These are phyloP conservation scores for Ageneiosus marmoratus DNA, from an alignment of 2,113 vertebrate species.

Conservation along the genomic window DNA sequence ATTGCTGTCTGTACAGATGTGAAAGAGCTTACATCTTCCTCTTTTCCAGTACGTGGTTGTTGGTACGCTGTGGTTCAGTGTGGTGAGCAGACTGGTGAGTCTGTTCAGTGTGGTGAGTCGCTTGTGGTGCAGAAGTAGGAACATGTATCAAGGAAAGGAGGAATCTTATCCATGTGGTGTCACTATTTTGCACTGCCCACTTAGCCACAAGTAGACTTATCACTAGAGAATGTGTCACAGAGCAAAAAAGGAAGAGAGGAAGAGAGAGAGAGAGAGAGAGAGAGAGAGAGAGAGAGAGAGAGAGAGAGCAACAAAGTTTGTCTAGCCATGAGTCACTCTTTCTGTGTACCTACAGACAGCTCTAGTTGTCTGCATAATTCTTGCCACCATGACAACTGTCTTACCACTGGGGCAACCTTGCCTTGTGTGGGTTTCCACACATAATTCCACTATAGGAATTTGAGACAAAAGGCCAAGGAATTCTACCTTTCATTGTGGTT, in stretches of 20 bases:
- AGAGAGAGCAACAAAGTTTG: constrained; percentile 64
- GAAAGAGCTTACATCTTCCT: constrained; percentile 64
- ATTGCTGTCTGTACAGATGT: constrained; percentile 73
- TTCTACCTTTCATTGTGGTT: constrained; percentile 71
- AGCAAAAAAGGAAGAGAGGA: constrained; percentile 26
- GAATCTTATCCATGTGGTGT: constrained; percentile 28
- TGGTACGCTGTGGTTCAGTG: constrained; percentile 61
- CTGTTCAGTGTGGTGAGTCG: constrained; percentile 20
- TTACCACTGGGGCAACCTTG: constrained; percentile 35
- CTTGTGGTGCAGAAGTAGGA: constrained; percentile 30
- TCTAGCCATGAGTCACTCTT: constrained; percentile 76
- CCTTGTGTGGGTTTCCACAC: constrained; percentile 53
- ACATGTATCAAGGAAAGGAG: constrained; percentile 22
- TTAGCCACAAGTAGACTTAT: constrained; percentile 35
- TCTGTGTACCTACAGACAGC: constrained; percentile 70
- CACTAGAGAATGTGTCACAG: constrained; percentile 30
- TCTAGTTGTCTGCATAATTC: constrained; percentile 56
- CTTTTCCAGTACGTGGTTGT: constrained; percentile 64
- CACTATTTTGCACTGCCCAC: constrained; percentile 11
- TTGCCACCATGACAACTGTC: constrained; percentile 52
- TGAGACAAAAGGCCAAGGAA: constrained; percentile 57
- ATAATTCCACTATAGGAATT: constrained; percentile 41
- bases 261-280: constrained; percentile 56
- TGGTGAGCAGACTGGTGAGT: constrained; percentile 33
- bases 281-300: constrained; percentile 54